phyloP scores from a whole-genome alignment of 2,888 invertebrate species.

The Odontomyia ornata region DNA sequence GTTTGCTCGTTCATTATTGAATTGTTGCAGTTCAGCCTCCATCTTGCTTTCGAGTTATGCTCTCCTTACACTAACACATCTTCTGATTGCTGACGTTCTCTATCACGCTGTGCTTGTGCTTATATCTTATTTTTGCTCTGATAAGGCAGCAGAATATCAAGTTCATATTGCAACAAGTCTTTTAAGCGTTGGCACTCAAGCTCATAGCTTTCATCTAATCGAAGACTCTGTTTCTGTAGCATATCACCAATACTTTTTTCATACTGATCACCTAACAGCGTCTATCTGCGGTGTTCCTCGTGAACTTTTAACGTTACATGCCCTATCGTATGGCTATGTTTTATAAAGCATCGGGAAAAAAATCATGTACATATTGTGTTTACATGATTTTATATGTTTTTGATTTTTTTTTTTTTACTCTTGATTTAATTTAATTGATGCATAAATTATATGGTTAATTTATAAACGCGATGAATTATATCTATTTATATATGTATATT shows the following conservation, averaged over 20 bases:
- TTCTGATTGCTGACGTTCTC: conserved; percentile 93
- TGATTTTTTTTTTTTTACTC: too few species aligned
- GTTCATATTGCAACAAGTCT: conserved; percentile 88
- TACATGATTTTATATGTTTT: too few species aligned
- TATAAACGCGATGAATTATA: too few species aligned
- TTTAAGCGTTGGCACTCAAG: conserved; percentile 89
- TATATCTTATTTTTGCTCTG: conserved; percentile 99
- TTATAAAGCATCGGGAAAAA: too few species aligned
- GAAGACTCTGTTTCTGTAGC: conserved; percentile 95
- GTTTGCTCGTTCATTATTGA: conserved; percentile 91
- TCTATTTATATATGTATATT: too few species aligned
- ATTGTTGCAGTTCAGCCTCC: conserved; percentile 91
- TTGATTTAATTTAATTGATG: too few species aligned
- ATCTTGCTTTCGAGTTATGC: conserved; percentile 96
- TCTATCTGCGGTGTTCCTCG: conserved; percentile 97
- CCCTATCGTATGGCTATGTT: too few species aligned
- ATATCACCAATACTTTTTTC: conserved; percentile 99
- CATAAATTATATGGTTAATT: too few species aligned
- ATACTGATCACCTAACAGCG: conserved; percentile 94
- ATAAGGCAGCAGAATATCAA: conserved; percentile 97
- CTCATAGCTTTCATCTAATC: conserved; percentile 85
- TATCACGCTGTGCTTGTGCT: conserved; percentile 93
- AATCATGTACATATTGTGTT: too few species aligned
- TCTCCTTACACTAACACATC: conserved; percentile 90
- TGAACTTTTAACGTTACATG: too few species aligned